A percentile compares a stretch with the other conserved stretches of the same genome.
These are phyloP conservation scores for Petrocephalus sullivani DNA, from an alignment of 2,797 vertebrate species.

Conservation along the genomic window DNA sequence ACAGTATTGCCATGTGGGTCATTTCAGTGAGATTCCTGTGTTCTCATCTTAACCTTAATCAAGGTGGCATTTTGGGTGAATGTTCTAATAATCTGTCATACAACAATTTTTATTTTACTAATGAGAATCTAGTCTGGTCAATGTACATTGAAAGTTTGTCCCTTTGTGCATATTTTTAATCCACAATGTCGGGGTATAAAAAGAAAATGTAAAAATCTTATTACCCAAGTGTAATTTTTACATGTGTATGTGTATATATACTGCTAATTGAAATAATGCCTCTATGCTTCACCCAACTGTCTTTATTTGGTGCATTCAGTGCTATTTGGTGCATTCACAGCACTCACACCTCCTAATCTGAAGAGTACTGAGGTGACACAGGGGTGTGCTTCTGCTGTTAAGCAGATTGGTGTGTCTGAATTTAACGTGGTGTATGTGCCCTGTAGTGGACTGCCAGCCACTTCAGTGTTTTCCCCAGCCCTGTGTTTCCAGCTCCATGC, in stretches of 20 bases:
- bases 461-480: background rate
- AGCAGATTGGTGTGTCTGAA: background rate
- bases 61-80: background rate
- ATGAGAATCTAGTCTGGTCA: background rate
- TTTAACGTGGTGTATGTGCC: background rate
- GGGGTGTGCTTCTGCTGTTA: too few species aligned
- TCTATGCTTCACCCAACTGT: background rate
- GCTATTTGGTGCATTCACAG: background rate
- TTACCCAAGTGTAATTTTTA: background rate
- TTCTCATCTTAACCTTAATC: background rate
- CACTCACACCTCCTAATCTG: background rate
- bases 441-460: background rate
- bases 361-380: background rate
- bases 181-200: background rate
- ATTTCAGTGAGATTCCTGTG: background rate
- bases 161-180: background rate
- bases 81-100: background rate
- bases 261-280: background rate
- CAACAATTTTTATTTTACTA: background rate
- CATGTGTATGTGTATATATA: background rate
- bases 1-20: background rate
- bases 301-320: background rate
- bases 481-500: background rate
- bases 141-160: background rate
- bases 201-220: background rate